phyloP scores from a whole-genome alignment of 2,797 vertebrate genomes.

The Danio aesculapii region DNA sequence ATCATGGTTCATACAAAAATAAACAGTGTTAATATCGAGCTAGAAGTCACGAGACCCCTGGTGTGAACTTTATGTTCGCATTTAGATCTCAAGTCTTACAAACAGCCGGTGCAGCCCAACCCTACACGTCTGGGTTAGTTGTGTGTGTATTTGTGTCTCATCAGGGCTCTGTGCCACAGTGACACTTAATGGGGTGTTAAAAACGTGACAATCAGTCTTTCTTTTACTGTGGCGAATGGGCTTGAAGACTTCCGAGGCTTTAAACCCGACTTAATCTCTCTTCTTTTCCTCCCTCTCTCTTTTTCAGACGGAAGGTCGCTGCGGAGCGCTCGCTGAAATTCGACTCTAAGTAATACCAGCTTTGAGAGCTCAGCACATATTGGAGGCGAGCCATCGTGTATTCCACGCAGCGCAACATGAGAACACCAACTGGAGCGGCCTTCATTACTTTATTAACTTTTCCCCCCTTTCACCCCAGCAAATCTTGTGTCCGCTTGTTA shows the following conservation, averaged over 20 bases:
- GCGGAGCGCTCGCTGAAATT: constrained; percentile 57
- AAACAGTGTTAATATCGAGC: not conserved
- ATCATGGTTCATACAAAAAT: too few species aligned
- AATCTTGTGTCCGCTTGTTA: not conserved
- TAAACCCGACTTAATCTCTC: constrained; percentile 41
- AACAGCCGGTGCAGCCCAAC: not conserved
- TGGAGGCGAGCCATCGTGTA: constrained; percentile 40
- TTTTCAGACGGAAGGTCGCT: constrained; percentile 44
- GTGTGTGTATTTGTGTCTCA: not conserved
- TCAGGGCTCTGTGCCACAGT: constrained; percentile 18
- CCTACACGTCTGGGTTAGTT: constrained; percentile 7
- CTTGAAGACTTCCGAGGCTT: constrained; percentile 41
- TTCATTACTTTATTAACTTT: constrained; percentile 51
- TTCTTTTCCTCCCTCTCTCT: constrained; percentile 3
- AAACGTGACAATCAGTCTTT: constrained; percentile 43
- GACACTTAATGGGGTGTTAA: constrained; percentile 47
- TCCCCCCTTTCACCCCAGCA: not conserved
- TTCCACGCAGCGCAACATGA: constrained; percentile 49
- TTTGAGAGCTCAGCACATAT: constrained; percentile 56
- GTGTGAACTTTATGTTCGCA: not conserved
- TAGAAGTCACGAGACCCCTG: not conserved
- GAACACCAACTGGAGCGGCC: constrained; percentile 41
- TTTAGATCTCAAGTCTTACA: constrained; percentile 2
- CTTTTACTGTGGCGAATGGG: constrained; percentile 20
- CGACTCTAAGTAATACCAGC: constrained; percentile 66